A percentile compares a stretch with the other conserved stretches of the same genome.
Evolutionary conservation across 2,888 invertebrate species (phyloP).

Genomic region (Gnatocerus cornutus): DNA sequence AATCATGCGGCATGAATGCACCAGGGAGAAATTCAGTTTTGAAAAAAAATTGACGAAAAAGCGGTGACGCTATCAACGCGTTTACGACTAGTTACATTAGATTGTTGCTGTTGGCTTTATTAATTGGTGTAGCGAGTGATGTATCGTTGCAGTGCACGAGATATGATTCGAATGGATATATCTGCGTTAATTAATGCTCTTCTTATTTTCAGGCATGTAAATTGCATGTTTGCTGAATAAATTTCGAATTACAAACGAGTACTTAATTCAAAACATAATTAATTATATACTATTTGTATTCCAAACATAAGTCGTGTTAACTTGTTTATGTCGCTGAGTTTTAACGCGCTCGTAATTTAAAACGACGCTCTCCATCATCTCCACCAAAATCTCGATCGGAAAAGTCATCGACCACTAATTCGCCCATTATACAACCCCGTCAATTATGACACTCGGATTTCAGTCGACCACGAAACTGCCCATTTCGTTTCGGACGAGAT

Average conservation of each 20-base stretch:
- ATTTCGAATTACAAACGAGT: slow-evolving; percentile 49
- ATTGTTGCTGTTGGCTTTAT: slow-evolving; percentile 8
- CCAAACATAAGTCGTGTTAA: slow-evolving; percentile 51
- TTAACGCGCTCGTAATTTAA: slow-evolving; percentile 47
- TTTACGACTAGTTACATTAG: slow-evolving; percentile 39
- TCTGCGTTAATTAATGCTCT: slow-evolving; percentile 49
- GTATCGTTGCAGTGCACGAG: slow-evolving; percentile 31
- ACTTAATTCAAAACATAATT: slow-evolving; percentile 48
- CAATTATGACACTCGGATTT: slow-evolving; percentile 25
- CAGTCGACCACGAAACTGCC: slow-evolving; percentile 7
- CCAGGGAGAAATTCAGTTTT: slow-evolving; percentile 32
- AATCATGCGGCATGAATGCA: slow-evolving; percentile 58
- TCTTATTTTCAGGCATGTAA: slow-evolving; percentile 50
- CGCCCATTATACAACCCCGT: slow-evolving; percentile 22
- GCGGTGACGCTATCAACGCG: slow-evolving; percentile 46
- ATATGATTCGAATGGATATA: slow-evolving; percentile 42
- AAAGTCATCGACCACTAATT: slow-evolving; percentile 1
- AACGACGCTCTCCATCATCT: slow-evolving; percentile 33
- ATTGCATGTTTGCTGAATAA: slow-evolving; percentile 51
- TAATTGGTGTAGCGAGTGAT: slow-evolving; percentile 24
- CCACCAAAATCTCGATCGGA: neutral
- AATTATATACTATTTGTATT: slow-evolving; percentile 51
- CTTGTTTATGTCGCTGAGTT: slow-evolving; percentile 48
- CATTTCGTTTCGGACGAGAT: slow-evolving; percentile 7
- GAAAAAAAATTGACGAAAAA: neutral